Evolutionary conservation across 2,797 vertebrate species (phyloP).

Genomic region (Vipera latastei): DNA sequence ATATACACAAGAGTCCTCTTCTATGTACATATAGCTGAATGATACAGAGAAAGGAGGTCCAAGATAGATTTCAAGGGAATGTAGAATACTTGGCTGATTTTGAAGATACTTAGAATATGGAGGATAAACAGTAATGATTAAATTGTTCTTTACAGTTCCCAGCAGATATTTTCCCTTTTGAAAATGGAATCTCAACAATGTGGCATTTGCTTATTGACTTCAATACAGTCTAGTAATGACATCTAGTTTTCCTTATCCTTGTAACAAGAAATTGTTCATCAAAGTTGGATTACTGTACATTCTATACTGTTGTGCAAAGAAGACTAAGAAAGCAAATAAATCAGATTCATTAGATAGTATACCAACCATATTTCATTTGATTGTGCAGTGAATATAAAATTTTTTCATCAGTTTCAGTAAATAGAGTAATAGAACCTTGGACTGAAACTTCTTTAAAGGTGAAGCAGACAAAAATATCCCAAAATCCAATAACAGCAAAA

Average conservation of each 20-base stretch:
- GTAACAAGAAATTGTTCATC: background rate
- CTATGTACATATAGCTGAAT: too few species aligned
- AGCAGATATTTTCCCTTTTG: background rate
- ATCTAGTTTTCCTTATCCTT: background rate
- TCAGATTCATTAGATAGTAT: too few species aligned
- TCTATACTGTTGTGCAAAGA: background rate
- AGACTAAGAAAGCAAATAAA: background rate
- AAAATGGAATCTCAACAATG: background rate
- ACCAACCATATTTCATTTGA: too few species aligned
- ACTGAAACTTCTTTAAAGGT: too few species aligned
- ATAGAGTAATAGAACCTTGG: too few species aligned
- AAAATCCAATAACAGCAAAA: too few species aligned
- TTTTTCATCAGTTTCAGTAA: too few species aligned
- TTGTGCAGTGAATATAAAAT: too few species aligned
- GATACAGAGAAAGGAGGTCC: too few species aligned
- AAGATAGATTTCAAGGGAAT: background rate
- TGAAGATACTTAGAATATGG: background rate
- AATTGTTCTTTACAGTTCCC: slow-evolving; percentile 7
- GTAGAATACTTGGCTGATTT: slow-evolving; percentile 3
- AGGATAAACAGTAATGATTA: slow-evolving; percentile 17
- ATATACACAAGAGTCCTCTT: too few species aligned
- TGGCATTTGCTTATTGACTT: slow-evolving; percentile 12
- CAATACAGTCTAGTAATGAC: background rate
- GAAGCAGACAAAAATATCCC: too few species aligned
- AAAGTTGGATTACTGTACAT: background rate